Conservation (phyloP, 2,797 vertebrate species). For the Coranthus polyacanthus region DNA sequence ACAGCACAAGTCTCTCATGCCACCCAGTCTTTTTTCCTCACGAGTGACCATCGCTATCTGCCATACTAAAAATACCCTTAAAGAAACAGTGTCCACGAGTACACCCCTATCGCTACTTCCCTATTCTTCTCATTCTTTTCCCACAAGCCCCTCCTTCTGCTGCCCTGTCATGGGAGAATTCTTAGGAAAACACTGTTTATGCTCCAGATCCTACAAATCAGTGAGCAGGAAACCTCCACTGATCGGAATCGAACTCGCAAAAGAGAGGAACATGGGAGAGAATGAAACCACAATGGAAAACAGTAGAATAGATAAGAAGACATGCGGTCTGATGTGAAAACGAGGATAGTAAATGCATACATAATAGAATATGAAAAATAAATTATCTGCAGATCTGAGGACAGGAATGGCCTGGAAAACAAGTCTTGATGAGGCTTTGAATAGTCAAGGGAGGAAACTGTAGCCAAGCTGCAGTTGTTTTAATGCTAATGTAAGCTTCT, state of each 20-base stretch:
- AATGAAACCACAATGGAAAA: conserved; percentile 26
- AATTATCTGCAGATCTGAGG: conserved; percentile 5
- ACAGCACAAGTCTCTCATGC: conserved; percentile 71
- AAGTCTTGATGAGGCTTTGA: not conserved
- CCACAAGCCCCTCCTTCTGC: conserved; percentile 43
- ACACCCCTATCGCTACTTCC: conserved; percentile 39
- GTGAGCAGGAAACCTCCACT: conserved; percentile 74
- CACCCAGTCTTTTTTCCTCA: conserved; percentile 77
- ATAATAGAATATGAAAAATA: conserved; percentile 20
- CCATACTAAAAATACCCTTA: conserved; percentile 89
- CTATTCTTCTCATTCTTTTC: conserved; percentile 46
- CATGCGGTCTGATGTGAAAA: conserved; percentile 26
- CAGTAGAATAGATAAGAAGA: conserved; percentile 12
- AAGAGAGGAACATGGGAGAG: conserved; percentile 23
- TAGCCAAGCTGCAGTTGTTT: conserved; percentile 22
- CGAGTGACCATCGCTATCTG: conserved; percentile 83
- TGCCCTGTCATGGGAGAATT: conserved; percentile 57
- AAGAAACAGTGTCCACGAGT: conserved; percentile 76
- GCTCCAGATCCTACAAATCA: conserved; percentile 78
- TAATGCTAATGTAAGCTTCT: conserved; percentile 21
- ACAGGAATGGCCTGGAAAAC: conserved; percentile 4
- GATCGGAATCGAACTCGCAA: conserved; percentile 53
- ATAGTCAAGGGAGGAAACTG: conserved; percentile 6
- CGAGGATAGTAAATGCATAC: conserved; percentile 17
- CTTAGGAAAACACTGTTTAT: conserved; percentile 67